Conservation (phyloP, 2,797 vertebrate genomes). For the Craterocephalus amniculus region DNA sequence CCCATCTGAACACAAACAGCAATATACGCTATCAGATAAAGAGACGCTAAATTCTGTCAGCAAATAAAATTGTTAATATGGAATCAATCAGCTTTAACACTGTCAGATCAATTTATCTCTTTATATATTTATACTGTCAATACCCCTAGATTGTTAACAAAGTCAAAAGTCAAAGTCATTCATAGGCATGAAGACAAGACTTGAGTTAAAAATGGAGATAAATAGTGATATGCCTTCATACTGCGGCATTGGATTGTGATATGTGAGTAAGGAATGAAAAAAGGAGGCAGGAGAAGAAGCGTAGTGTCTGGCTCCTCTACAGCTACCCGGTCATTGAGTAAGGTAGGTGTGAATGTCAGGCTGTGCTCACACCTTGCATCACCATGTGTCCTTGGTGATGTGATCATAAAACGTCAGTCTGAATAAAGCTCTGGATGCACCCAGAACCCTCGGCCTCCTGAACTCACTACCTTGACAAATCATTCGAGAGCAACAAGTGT, state of each 20-base stretch:
- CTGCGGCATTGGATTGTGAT: background rate
- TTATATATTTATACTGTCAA: background rate
- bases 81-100: too few relatives aligned
- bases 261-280: background rate
- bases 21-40: background rate
- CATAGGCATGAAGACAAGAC: background rate
- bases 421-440: background rate
- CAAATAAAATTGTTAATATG: too few relatives aligned
- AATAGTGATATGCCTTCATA: background rate
- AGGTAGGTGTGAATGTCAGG: slow-evolving; percentile 1
- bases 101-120: too few relatives aligned
- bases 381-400: background rate
- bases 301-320: background rate
- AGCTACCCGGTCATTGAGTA: background rate
- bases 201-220: background rate
- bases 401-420: background rate
- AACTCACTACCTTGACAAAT: background rate
- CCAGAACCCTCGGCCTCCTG: background rate
- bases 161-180: background rate
- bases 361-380: slow-evolving; percentile 4
- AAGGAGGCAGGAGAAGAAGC: background rate
- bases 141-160: background rate
- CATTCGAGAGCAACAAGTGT: background rate
- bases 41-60: background rate
- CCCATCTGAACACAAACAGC: background rate